phyloP scores from a whole-genome alignment of 1,140 invertebrate species.

The Bombus picipes region DNA sequence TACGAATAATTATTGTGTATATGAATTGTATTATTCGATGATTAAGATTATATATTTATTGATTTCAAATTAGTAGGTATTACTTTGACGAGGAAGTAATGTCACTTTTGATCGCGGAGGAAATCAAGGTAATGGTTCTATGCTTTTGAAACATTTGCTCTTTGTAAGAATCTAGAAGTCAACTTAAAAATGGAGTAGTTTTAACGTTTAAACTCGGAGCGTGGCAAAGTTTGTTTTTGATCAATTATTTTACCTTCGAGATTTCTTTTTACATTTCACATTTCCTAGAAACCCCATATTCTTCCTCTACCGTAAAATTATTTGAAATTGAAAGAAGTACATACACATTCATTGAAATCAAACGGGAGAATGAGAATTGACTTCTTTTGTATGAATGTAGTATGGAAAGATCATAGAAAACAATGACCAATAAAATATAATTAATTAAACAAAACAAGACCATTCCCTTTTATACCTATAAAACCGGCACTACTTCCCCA shows the following conservation, averaged over 20 bases:
- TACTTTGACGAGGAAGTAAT: too few species aligned
- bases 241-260: not conserved
- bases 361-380: not conserved
- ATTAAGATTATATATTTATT: not conserved
- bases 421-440: not conserved
- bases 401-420: too few species aligned
- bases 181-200: not conserved
- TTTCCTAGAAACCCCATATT: not conserved
- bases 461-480: not conserved
- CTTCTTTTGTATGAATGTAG: too few species aligned
- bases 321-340: not conserved
- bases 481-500: not conserved
- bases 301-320: not conserved
- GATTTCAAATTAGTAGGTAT: not conserved
- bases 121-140: not conserved
- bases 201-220: not conserved
- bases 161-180: not conserved
- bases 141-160: not conserved
- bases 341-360: not conserved
- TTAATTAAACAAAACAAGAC: not conserved
- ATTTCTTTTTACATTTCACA: not conserved
- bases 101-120: too few species aligned
- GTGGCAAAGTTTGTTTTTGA: not conserved
- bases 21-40: not conserved
- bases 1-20: too few species aligned